Evolutionary conservation across 2,888 invertebrate species (phyloP).

Genomic region (Drosophila dives): DNA sequence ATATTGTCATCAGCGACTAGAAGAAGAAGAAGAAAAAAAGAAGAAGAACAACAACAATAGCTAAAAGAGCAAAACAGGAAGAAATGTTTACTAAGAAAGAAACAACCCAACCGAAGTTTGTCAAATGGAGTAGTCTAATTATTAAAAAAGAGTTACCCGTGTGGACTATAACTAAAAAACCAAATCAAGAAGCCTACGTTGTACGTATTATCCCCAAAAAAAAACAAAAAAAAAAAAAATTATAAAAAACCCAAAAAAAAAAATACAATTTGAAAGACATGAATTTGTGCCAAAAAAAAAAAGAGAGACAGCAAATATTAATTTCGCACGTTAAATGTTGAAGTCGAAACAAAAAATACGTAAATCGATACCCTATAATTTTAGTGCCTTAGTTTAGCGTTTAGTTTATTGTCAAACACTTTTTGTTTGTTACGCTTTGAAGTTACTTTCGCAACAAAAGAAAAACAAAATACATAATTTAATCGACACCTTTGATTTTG

Average conservation of each 20-base stretch:
- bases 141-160: conserved; percentile 60
- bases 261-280: conserved; percentile 55
- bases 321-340: conserved; percentile 71
- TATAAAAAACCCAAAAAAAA: conserved; percentile 5
- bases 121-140: conserved; percentile 76
- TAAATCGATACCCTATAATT: conserved; percentile 44
- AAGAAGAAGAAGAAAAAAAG: conserved; percentile 1
- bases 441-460: conserved; percentile 44
- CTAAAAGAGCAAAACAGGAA: conserved; percentile 51
- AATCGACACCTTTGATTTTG: conserved; percentile 43
- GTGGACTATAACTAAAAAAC: conserved; percentile 53
- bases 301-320: conserved; percentile 56
- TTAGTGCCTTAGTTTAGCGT: conserved; percentile 54
- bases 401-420: conserved; percentile 58
- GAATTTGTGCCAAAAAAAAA: conserved; percentile 69
- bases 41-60: conserved; percentile 43
- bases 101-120: conserved; percentile 48
- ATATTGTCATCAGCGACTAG: conserved; percentile 7
- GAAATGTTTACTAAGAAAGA: conserved; percentile 29
- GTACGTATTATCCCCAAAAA: conserved; percentile 58
- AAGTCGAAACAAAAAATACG: conserved; percentile 43
- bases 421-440: conserved; percentile 61
- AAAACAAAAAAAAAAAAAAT: conserved; percentile 17
- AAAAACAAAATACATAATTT: conserved; percentile 2
- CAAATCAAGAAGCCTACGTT: conserved; percentile 67